Conservation (phyloP, 1,140 invertebrate species). For the Hylaeus anthracinus region DNA sequence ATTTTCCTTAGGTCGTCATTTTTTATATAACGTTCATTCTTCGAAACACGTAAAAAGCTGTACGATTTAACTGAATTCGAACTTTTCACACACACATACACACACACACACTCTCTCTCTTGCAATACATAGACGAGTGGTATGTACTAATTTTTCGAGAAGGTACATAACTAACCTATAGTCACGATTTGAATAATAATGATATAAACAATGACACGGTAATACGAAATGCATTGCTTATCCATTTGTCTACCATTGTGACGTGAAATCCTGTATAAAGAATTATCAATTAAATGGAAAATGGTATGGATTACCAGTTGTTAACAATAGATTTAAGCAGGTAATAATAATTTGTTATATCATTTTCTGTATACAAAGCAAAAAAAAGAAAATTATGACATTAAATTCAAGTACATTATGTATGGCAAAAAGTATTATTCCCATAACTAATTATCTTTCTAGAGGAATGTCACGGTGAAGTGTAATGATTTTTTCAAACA, state of each 20-base stretch:
- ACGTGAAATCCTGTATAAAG: constrained; percentile 46
- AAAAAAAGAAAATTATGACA: constrained; percentile 29
- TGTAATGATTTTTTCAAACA: constrained; percentile 18
- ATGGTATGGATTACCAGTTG: constrained; percentile 44
- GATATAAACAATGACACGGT: constrained; percentile 16
- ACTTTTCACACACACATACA: constrained; percentile 26
- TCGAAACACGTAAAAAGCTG: background rate
- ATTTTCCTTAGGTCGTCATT: constrained; percentile 17
- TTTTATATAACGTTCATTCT: constrained; percentile 2
- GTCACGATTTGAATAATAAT: constrained; percentile 11
- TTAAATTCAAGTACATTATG: constrained; percentile 50
- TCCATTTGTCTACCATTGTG: constrained; percentile 42
- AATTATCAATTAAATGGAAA: constrained; percentile 31
- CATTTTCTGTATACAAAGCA: constrained; percentile 46
- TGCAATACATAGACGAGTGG: constrained; percentile 7
- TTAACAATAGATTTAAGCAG: constrained; percentile 49
- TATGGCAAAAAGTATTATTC: constrained; percentile 44
- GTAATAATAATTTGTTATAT: constrained; percentile 52
- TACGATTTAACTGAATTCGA: constrained; percentile 9
- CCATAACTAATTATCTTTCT: constrained; percentile 27
- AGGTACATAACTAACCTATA: background rate
- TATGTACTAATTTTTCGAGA: constrained; percentile 7
- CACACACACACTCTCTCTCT: constrained; percentile 6
- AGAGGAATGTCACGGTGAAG: constrained; percentile 15
- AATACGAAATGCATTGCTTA: constrained; percentile 32